Percentiles rank a stretch among this genome's conserved stretches.
Evolutionary conservation across 2,888 invertebrate species (phyloP).

Genomic region (Leucophenga maculata): DNA sequence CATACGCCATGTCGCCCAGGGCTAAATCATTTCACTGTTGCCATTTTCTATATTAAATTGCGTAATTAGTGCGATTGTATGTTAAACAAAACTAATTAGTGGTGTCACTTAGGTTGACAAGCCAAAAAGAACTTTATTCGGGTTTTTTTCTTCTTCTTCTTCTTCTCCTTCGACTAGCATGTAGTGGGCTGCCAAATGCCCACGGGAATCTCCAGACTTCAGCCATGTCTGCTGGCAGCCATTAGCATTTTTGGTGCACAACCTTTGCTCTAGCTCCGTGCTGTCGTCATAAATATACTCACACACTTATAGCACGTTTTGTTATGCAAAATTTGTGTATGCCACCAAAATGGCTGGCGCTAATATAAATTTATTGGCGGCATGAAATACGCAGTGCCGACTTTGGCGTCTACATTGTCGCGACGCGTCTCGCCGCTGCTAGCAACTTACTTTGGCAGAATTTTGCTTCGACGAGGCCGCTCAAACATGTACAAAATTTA

Average conservation of each 20-base stretch:
- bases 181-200: too few relatives aligned
- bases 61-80: slow-evolving; percentile 18
- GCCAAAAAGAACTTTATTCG: background rate
- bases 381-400: slow-evolving; percentile 49
- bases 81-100: slow-evolving; percentile 16
- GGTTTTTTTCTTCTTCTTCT: background rate
- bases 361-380: slow-evolving; percentile 65
- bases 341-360: slow-evolving; percentile 36
- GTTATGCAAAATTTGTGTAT: slow-evolving; percentile 35
- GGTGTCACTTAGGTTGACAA: slow-evolving; percentile 1
- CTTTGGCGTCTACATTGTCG: too few relatives aligned
- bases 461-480: slow-evolving; percentile 5
- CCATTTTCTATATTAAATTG: slow-evolving; percentile 13
- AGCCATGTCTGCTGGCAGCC: background rate
- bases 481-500: slow-evolving; percentile 45
- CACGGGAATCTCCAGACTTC: slow-evolving; percentile 27
- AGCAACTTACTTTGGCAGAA: background rate
- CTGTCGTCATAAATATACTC: slow-evolving; percentile 57
- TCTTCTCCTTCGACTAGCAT: background rate
- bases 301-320: slow-evolving; percentile 43
- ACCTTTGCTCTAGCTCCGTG: slow-evolving; percentile 12
- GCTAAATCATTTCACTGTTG: background rate
- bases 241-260: slow-evolving; percentile 2
- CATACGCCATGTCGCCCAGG: background rate
- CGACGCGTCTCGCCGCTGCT: background rate